phyloP scores from a whole-genome alignment of 2,113 vertebrate genomes.

The Mellivora capensis region DNA sequence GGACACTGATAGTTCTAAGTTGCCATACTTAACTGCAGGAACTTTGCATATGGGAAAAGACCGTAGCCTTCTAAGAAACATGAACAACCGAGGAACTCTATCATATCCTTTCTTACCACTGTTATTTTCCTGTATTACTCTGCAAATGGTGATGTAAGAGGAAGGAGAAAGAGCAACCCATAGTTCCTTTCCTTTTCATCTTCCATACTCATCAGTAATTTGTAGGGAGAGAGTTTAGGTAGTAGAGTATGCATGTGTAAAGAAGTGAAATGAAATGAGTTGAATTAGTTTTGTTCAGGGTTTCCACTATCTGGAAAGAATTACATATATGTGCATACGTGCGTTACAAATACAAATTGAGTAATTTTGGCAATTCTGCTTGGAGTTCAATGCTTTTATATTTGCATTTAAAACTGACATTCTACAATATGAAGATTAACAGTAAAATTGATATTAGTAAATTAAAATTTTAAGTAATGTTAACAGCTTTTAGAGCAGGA shows the following conservation, averaged over 20 bases:
- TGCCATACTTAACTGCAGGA: background rate
- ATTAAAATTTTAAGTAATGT: background rate
- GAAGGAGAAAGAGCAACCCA: background rate
- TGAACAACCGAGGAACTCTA: background rate
- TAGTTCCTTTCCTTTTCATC: background rate
- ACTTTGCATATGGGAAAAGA: background rate
- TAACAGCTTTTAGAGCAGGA: background rate
- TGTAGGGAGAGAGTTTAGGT: background rate
- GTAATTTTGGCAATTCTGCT: background rate
- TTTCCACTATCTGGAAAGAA: background rate
- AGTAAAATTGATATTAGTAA: background rate
- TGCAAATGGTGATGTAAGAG: background rate
- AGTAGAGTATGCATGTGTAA: background rate
- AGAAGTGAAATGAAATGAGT: background rate
- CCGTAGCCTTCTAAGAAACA: background rate
- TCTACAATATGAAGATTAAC: background rate
- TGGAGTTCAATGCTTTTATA: background rate
- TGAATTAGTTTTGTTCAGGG: background rate
- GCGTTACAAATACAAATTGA: background rate
- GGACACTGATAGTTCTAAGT: background rate
- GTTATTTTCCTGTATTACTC: background rate
- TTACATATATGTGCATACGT: background rate
- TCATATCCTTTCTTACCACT: background rate
- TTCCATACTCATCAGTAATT: background rate
- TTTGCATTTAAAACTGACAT: background rate